These are phyloP conservation scores for Hirtodrosophila histrioides DNA, from an alignment of 2,888 invertebrate genomes.

Conservation along the genomic window DNA sequence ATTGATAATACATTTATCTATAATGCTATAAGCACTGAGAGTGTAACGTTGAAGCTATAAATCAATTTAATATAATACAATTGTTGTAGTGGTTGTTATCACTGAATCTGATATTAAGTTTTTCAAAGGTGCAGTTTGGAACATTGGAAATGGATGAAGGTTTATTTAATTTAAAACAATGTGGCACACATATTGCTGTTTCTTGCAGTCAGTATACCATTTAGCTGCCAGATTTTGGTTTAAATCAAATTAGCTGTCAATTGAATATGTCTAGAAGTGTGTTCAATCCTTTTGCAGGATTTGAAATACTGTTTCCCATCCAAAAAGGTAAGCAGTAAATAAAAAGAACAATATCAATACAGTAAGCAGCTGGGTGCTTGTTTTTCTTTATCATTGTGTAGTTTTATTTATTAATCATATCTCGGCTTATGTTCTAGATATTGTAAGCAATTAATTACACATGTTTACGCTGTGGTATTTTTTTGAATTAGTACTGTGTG, in stretches of 20 bases:
- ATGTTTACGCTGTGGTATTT: constrained; percentile 42
- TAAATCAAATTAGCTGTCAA: too few species aligned
- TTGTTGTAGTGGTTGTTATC: constrained; percentile 19
- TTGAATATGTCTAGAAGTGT: too few species aligned
- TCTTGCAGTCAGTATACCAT: too few species aligned
- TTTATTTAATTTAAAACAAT: too few species aligned
- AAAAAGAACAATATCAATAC: too few species aligned
- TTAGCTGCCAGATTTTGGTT: too few species aligned
- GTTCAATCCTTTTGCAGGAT: too few species aligned
- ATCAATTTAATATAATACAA: constrained; percentile 32
- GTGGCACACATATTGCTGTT: too few species aligned
- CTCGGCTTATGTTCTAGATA: constrained; percentile 48
- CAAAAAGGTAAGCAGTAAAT: too few species aligned
- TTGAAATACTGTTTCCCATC: too few species aligned
- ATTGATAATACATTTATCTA: constrained; percentile 97
- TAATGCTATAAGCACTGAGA: constrained; percentile 95
- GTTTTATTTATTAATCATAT: constrained; percentile 56
- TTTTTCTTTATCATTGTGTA: constrained; percentile 36
- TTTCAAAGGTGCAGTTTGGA: too few species aligned
- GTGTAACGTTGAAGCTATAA: constrained; percentile 92
- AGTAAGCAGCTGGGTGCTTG: not conserved
- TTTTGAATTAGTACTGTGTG: constrained; percentile 40
- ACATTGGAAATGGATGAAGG: too few species aligned
- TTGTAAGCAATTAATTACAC: constrained; percentile 57
- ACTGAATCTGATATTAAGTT: not conserved